Evolutionary conservation across 2,797 vertebrate species (phyloP).

Genomic region (Philypnodon macrostomus): DNA sequence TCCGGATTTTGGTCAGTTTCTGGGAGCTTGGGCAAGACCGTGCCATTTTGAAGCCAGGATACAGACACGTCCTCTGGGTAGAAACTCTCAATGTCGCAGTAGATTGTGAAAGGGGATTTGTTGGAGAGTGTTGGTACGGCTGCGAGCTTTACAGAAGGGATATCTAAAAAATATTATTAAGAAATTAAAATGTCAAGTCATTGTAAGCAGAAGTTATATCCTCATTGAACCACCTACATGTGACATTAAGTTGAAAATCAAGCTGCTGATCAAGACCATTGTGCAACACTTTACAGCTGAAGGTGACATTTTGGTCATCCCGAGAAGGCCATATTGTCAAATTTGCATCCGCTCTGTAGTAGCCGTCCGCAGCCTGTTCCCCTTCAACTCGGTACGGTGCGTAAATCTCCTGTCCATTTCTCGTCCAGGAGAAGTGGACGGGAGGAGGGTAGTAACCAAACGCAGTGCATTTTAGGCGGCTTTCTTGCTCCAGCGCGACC

Average conservation of each 20-base stretch:
- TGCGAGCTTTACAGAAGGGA: slow-evolving; percentile 61
- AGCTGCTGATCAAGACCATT: slow-evolving; percentile 33
- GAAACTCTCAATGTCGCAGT: slow-evolving; percentile 74
- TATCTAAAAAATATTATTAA: slow-evolving; percentile 46
- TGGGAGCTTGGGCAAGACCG: slow-evolving; percentile 51
- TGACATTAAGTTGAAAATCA: slow-evolving; percentile 67
- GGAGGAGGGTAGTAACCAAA: slow-evolving; percentile 70
- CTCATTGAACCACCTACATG: slow-evolving; percentile 57
- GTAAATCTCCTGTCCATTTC: slow-evolving; percentile 51
- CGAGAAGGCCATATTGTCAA: slow-evolving; percentile 61
- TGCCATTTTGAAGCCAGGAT: slow-evolving; percentile 74
- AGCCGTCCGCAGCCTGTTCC: slow-evolving; percentile 54
- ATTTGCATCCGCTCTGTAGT: slow-evolving; percentile 59
- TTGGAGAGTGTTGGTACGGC: slow-evolving; percentile 34
- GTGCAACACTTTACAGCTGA: slow-evolving; percentile 71
- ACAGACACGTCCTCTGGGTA: slow-evolving; percentile 73
- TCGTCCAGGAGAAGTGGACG: slow-evolving; percentile 74
- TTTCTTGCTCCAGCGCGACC: slow-evolving; percentile 61
- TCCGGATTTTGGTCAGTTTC: slow-evolving; percentile 51
- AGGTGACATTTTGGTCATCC: slow-evolving; percentile 69
- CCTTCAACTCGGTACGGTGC: slow-evolving; percentile 30
- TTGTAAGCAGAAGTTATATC: background rate
- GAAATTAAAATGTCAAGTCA: background rate
- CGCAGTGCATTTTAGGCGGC: slow-evolving; percentile 63
- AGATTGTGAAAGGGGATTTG: slow-evolving; percentile 66